Percentiles rank a stretch among this genome's conserved stretches.
phyloP scores from a whole-genome alignment of 2,797 vertebrate genomes.

The Artibeus jamaicensis region DNA sequence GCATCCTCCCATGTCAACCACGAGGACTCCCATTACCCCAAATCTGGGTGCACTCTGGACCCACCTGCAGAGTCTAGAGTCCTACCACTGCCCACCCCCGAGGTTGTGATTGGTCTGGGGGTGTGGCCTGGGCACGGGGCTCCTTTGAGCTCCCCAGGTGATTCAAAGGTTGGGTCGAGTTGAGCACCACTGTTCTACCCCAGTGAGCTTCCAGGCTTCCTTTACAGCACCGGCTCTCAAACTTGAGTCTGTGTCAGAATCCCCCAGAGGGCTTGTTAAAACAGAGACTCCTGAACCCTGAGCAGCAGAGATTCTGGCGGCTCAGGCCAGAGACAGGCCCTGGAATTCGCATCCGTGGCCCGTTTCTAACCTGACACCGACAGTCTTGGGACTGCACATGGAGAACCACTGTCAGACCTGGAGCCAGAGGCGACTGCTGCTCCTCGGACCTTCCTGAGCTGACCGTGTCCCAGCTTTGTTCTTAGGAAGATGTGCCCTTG shows the following conservation, averaged over 20 bases:
- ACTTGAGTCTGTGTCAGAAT: not conserved
- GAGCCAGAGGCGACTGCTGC: not conserved
- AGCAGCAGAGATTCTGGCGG: not conserved
- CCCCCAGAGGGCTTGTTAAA: not conserved
- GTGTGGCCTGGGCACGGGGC: not conserved
- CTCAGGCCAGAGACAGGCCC: not conserved
- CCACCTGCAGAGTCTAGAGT: not conserved
- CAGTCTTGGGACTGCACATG: not conserved
- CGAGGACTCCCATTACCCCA: not conserved
- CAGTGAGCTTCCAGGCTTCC: not conserved
- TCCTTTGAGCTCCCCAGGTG: not conserved
- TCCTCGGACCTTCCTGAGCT: not conserved
- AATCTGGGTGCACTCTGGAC: not conserved
- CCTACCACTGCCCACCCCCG: not conserved
- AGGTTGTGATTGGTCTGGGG: not conserved
- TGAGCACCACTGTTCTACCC: not conserved
- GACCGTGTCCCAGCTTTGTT: not conserved
- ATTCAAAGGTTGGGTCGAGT: not conserved
- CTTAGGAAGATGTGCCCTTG: not conserved
- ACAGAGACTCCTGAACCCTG: not conserved
- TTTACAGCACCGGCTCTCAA: not conserved
- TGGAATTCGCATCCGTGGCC: not conserved
- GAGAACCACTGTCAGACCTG: not conserved
- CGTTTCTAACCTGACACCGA: not conserved
- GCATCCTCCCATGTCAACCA: not conserved